phyloP scores from a whole-genome alignment of 2,888 invertebrate species.

The Theodoxus fluviatilis region DNA sequence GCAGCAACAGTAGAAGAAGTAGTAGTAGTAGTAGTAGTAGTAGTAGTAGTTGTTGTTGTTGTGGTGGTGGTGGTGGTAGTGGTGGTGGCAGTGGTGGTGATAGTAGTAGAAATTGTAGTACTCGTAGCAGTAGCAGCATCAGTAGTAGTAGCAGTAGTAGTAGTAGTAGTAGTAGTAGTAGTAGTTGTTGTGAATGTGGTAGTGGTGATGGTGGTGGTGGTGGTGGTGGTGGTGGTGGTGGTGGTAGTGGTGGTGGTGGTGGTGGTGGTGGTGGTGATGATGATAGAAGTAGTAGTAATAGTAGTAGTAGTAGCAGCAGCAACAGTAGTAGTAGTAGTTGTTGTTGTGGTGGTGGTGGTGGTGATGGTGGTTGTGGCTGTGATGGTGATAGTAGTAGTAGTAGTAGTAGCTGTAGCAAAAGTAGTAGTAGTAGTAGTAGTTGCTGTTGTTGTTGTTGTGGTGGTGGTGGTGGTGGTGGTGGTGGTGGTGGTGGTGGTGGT shows the following conservation, averaged over 20 bases:
- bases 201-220: conserved; percentile 16
- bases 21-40: conserved; percentile 16
- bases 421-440: conserved; percentile 18
- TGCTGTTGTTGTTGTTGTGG: not conserved
- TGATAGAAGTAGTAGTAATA: not conserved
- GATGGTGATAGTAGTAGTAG: conserved; percentile 16
- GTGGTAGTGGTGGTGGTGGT: no score
- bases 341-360: not conserved
- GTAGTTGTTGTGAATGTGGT: conserved; percentile 21
- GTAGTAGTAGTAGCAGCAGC: conserved; percentile 24
- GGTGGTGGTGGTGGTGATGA: conserved; percentile 14
- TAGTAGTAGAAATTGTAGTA: conserved; percentile 23
- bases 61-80: not conserved
- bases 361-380: not conserved
- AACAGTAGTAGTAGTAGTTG: conserved; percentile 15
- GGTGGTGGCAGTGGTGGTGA: conserved; percentile 11
- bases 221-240: no score
- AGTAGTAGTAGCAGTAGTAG: conserved; percentile 24
- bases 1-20: conserved; percentile 16
- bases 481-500: conserved; percentile 13
- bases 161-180: conserved; percentile 23
- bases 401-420: conserved; percentile 5
- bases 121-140: conserved; percentile 20
- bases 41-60: conserved; percentile 4
- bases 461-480: conserved; percentile 13